These are phyloP conservation scores for Drosophila merina DNA, from an alignment of 2,888 invertebrate genomes.

Conservation along the genomic window DNA sequence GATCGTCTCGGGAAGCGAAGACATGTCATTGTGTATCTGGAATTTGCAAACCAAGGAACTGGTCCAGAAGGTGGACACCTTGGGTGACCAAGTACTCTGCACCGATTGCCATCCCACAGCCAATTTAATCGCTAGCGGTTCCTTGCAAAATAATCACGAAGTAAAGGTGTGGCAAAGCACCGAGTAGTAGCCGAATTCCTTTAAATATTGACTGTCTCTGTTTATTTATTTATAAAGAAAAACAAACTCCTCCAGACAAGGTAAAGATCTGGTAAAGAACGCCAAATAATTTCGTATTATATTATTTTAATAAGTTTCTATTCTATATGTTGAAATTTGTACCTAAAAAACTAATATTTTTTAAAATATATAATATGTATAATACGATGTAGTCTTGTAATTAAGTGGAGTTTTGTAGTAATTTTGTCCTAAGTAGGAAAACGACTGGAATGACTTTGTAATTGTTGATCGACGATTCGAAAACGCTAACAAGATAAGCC, in stretches of 20 bases:
- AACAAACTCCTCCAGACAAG: not conserved
- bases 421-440: not conserved
- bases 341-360: too few species aligned
- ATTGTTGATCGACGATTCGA: constrained; percentile 14
- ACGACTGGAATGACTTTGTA: constrained; percentile 2
- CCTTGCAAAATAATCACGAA: constrained; percentile 98
- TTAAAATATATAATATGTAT: not conserved
- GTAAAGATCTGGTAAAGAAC: not conserved
- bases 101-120: constrained; percentile 99
- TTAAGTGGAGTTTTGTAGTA: not conserved
- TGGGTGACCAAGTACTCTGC: constrained; percentile 96
- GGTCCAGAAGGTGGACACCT: constrained; percentile 97
- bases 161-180: constrained; percentile 99
- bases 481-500: constrained; percentile 32
- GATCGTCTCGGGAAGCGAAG: constrained; percentile 99
- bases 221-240: not conserved
- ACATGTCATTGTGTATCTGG: constrained; percentile 99
- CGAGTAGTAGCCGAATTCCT: constrained; percentile 84
- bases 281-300: not conserved
- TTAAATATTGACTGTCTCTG: not conserved
- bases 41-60: constrained; percentile 99
- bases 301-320: not conserved
- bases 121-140: constrained; percentile 99
- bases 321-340: not conserved
- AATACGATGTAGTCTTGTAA: not conserved